Evolutionary conservation across 2,797 vertebrate genomes (phyloP), one percentile per base, ranked within the genome.

Genomic region (Phoxinus dragarum): DNA sequence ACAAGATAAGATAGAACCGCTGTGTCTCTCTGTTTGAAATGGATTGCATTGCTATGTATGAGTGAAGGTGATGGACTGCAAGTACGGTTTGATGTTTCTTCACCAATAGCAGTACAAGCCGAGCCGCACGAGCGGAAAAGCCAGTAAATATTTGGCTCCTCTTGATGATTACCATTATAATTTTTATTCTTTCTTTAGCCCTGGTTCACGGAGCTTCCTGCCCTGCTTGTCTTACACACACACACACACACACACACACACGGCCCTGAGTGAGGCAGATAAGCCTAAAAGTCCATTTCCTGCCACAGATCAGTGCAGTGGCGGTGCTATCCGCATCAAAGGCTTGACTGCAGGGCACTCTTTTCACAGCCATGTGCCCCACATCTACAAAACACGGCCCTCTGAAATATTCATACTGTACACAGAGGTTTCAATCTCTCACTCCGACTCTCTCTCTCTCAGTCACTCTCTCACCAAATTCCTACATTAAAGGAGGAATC

Each of bases 1-100:
- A 90, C 90, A 89, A 94, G 94, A 94, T 95, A 95, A 95, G 93
- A 92, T 89, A 91, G 91, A 84, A 89, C 47, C n/a, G 38, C 61
- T 47, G 73, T 73, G 68, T 87, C 72, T 69, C 76, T 80, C 68
- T 44, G 19, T 68, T 90, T 90, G 88, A 36, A 84, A 91, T 91
- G 94, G 93, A 93, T 91, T 89, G 87, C 92, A 89, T 92, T 93
- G 89, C 91, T 87, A 90, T 12, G 87, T 89, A 90, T 76, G 87
- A 89, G 91, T 89, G 89, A 90, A 89, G 12, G 90, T 31, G 90
- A 90, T 91, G 93, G 77, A 52, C 42, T 90, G 91, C 90, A 90
- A 80, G 90, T 89, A 88, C 90, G 87, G 91, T 92, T 92, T 90
- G 90, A 92, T 93, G 89, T 90, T 93, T 92, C 85, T 88, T 84